Base-by-base conservation (phyloP, 1,140 invertebrate genomes). In the Penaeus chinensis region DNA sequence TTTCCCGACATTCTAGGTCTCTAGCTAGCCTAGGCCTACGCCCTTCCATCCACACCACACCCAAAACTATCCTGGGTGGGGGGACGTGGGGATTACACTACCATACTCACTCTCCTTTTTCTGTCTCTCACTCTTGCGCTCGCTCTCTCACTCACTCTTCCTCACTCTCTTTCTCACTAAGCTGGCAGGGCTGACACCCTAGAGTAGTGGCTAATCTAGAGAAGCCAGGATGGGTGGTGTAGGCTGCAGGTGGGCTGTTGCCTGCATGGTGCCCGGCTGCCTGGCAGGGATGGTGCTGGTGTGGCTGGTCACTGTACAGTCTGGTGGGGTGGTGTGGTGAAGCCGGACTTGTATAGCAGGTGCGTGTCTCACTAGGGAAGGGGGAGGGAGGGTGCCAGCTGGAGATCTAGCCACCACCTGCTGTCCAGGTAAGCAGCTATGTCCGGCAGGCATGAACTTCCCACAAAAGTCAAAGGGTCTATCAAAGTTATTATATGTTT, bases 301-400 rank as follows among this genome's bases (percentile, higher is more conserved):
- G 62, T 82, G 60, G 54, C 79, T 81, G 61, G 79, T 81, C 54
- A 61, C 79, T 81, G 79, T 81, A 62, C 54, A 81, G 80, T 82
- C 62, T 82, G 62, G 54, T 82, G 22, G 62, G 80, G 80, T 82
- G 62, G 80, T 82, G 80, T 82, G 80, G 80, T 82, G 80, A 82
- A 82, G 80, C 80, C 80, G 37, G 37, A 82, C 62, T 42, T 82
- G 60, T 66, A 65, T 82, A 81, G 80, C 80, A 62, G 80, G 80
- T 82, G 80, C 80, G 32, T 82, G 80, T 82, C 32, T 82, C 24
- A 82, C 80, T 82, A 82, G 80, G 80, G 62, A 82, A 65, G 80
- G 79, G 80, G 80, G 62, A 22, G 37, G 80, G 60, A 60, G 79
- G 80, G 80, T 82, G 42, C 62, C 80, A 65, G 80, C 80, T 42